Conservation (phyloP, 2,797 vertebrate species). For the Hirundo rustica region DNA sequence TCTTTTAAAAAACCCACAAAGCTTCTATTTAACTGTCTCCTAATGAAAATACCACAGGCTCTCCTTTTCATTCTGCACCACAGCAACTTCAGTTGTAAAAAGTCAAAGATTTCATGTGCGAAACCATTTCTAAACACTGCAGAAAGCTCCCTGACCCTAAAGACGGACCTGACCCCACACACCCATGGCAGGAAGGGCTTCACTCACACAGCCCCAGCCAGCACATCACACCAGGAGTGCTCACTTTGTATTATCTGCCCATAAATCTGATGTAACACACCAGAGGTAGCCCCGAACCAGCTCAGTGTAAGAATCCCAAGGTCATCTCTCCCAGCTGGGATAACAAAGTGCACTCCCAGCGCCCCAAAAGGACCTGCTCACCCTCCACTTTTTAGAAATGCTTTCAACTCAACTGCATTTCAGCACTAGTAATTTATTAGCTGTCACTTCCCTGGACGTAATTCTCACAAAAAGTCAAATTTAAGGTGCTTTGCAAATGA, state of each 20-base stretch:
- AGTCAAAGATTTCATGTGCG: neutral
- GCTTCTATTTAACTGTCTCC: neutral
- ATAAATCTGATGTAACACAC: neutral
- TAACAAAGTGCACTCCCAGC: neutral
- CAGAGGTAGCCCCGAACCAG: neutral
- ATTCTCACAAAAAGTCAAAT: slow-evolving; percentile 23
- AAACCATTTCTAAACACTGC: neutral
- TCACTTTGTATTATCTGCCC: neutral
- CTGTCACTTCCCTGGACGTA: neutral
- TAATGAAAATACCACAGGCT: neutral
- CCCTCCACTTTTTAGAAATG: neutral
- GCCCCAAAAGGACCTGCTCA: neutral
- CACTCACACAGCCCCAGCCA: neutral
- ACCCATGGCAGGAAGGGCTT: neutral
- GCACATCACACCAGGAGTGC: neutral
- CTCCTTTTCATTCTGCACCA: neutral
- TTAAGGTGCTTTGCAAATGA: slow-evolving; percentile 21
- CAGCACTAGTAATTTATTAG: slow-evolving; percentile 8
- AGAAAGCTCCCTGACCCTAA: neutral
- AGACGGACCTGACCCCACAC: neutral
- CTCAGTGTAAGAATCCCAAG: neutral
- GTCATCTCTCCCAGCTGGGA: neutral
- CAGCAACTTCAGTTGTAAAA: neutral
- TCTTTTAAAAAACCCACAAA: neutral
- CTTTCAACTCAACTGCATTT: neutral